phyloP scores from a whole-genome alignment of 2,797 vertebrate species.

The Sebastiscus albofasciatus region DNA sequence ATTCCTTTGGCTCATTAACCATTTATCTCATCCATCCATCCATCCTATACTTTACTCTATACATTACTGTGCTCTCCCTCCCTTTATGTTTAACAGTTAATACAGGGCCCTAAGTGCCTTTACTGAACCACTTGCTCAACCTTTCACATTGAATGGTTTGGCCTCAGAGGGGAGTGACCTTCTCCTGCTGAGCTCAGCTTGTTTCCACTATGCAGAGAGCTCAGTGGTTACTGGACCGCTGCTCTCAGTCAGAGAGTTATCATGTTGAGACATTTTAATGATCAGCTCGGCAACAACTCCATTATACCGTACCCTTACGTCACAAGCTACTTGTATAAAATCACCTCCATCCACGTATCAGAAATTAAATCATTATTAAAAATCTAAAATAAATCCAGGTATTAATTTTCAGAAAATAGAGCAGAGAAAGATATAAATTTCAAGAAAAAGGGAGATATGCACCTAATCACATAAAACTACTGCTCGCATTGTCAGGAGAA shows the following conservation, averaged over 20 bases:
- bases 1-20: slow-evolving; percentile 18
- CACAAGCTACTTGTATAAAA: not conserved
- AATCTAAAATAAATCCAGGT: not conserved
- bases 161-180: slow-evolving; percentile 25
- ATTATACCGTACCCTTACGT: not conserved
- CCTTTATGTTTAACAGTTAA: slow-evolving; percentile 27
- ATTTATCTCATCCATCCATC: slow-evolving; percentile 14
- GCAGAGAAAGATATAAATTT: not conserved
- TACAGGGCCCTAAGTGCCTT: slow-evolving; percentile 42
- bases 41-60: not conserved
- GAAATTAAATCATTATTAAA: not conserved
- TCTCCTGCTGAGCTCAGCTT: slow-evolving; percentile 54
- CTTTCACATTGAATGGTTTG: slow-evolving; percentile 17
- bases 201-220: slow-evolving; percentile 20
- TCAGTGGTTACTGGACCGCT: slow-evolving; percentile 8
- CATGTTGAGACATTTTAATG: slow-evolving; percentile 6
- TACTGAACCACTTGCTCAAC: slow-evolving; percentile 24
- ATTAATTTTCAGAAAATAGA: not conserved
- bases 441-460: not conserved
- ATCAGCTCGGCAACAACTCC: not conserved
- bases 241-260: slow-evolving; percentile 4
- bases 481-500: not conserved
- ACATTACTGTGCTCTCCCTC: not conserved
- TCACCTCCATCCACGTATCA: not conserved
- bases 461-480: not conserved